A percentile compares a stretch with the other conserved stretches of the same genome.
Evolutionary conservation across 2,888 invertebrate species (phyloP).

Genomic region (Cactoblastis cactorum): DNA sequence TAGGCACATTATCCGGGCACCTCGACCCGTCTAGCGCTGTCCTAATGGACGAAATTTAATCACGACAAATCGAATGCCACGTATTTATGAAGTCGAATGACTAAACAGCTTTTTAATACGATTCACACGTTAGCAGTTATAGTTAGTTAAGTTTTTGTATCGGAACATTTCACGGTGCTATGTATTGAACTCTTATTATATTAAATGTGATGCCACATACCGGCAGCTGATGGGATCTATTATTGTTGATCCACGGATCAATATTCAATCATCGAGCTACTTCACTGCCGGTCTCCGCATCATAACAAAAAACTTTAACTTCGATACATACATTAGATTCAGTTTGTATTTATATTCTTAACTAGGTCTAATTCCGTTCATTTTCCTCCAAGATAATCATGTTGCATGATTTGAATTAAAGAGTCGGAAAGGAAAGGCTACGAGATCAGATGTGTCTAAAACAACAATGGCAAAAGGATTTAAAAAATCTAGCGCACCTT

Average conservation of each 20-base stretch:
- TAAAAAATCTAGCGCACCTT: constrained; percentile 40
- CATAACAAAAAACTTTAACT: constrained; percentile 48
- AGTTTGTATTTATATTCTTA: constrained; percentile 34
- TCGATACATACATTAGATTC: constrained; percentile 49
- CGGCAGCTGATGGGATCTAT: constrained; percentile 73
- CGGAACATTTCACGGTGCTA: constrained; percentile 77
- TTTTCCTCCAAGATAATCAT: constrained; percentile 6
- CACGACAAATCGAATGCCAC: constrained; percentile 78
- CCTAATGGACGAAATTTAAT: constrained; percentile 77
- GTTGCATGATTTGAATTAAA: constrained; percentile 13
- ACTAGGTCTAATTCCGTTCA: background rate
- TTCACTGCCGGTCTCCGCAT: constrained; percentile 53
- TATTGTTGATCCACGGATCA: constrained; percentile 77
- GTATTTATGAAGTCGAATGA: constrained; percentile 77
- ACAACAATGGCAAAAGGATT: constrained; percentile 18
- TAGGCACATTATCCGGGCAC: constrained; percentile 60
- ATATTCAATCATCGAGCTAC: constrained; percentile 75
- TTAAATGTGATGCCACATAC: constrained; percentile 77
- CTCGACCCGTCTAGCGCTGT: constrained; percentile 66
- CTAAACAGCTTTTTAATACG: constrained; percentile 79
- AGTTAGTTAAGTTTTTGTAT: constrained; percentile 77
- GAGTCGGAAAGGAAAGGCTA: constrained; percentile 22
- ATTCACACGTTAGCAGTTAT: constrained; percentile 79
- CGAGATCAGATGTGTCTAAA: constrained; percentile 13
- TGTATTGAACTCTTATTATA: constrained; percentile 77